phyloP scores from a whole-genome alignment of 2,113 vertebrate genomes.

The Phyllopteryx taeniolatus region DNA sequence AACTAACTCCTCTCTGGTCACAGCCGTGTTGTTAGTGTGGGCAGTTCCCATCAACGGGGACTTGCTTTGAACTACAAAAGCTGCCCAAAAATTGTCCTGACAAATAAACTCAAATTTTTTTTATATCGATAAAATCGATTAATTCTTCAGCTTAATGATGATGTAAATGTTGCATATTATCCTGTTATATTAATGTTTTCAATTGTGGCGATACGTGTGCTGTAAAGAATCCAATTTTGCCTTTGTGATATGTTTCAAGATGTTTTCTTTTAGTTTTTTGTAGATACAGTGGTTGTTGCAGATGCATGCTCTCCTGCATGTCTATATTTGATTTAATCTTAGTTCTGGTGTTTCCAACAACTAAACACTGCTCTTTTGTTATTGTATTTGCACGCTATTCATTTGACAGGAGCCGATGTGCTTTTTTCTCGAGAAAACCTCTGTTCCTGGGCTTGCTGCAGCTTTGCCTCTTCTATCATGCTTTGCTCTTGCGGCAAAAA shows the following conservation, averaged over 20 bases:
- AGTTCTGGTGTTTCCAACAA: constrained; percentile 2
- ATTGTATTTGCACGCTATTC: constrained; percentile 17
- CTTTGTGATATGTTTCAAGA: not conserved
- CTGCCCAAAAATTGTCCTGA: too few relatives aligned
- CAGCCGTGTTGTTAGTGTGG: too few relatives aligned
- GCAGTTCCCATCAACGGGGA: too few relatives aligned
- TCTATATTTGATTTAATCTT: not conserved
- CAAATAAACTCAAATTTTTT: too few relatives aligned
- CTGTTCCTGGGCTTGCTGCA: constrained; percentile 26
- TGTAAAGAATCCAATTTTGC: not conserved
- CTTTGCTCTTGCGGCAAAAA: constrained; percentile 24
- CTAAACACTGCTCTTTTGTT: not conserved
- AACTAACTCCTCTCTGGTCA: too few relatives aligned
- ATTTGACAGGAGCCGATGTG: constrained; percentile 17
- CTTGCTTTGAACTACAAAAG: too few relatives aligned
- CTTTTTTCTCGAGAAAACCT: constrained; percentile 12
- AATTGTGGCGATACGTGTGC: not conserved
- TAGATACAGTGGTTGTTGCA: not conserved
- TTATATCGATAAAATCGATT: too few relatives aligned
- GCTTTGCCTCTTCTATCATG: constrained; percentile 29
- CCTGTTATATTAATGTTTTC: not conserved
- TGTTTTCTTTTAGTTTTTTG: not conserved
- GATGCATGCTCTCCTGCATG: constrained; percentile 45
- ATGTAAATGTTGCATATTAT: too few relatives aligned
- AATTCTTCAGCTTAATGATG: too few relatives aligned